phyloP scores from a whole-genome alignment of 2,888 invertebrate species.

The Phyto melanocephala region DNA sequence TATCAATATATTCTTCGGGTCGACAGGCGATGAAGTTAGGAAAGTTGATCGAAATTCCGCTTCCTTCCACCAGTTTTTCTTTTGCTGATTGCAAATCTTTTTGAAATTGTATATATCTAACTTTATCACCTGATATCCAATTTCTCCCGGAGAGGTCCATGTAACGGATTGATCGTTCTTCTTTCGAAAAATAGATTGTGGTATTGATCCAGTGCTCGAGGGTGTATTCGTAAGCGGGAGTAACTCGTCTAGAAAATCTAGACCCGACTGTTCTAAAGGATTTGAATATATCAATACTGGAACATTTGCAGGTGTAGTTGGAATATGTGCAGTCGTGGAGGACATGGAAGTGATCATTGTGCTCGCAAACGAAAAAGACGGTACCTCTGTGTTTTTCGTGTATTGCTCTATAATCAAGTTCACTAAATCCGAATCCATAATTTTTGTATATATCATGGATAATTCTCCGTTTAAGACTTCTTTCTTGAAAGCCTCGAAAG shows the following conservation, averaged over 20 bases:
- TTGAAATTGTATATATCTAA: slow-evolving; percentile 39
- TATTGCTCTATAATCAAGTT: background rate
- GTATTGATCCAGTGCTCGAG: slow-evolving; percentile 26
- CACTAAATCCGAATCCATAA: background rate
- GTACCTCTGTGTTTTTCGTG: background rate
- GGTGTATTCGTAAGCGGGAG: background rate
- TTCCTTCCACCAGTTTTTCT: slow-evolving; percentile 54
- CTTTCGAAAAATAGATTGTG: slow-evolving; percentile 18
- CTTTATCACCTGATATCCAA: slow-evolving; percentile 26
- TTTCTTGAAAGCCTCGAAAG: background rate
- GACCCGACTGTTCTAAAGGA: background rate
- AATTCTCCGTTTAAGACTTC: background rate
- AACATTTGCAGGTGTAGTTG: slow-evolving; percentile 13
- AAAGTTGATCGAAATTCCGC: slow-evolving; percentile 36
- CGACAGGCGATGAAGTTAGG: background rate
- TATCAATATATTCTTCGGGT: slow-evolving; percentile 9
- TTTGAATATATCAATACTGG: background rate
- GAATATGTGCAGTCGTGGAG: slow-evolving; percentile 29
- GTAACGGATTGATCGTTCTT: background rate
- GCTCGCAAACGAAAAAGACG: slow-evolving; percentile 5
- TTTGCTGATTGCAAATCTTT: background rate
- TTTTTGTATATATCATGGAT: background rate
- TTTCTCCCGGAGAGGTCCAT: slow-evolving; percentile 26
- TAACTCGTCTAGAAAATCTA: slow-evolving; percentile 16
- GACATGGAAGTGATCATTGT: slow-evolving; percentile 23